Evolutionary conservation across 2,113 vertebrate genomes (phyloP), one percentile per base, ranked within the genome.

Genomic region (Anthoscopus minutus): DNA sequence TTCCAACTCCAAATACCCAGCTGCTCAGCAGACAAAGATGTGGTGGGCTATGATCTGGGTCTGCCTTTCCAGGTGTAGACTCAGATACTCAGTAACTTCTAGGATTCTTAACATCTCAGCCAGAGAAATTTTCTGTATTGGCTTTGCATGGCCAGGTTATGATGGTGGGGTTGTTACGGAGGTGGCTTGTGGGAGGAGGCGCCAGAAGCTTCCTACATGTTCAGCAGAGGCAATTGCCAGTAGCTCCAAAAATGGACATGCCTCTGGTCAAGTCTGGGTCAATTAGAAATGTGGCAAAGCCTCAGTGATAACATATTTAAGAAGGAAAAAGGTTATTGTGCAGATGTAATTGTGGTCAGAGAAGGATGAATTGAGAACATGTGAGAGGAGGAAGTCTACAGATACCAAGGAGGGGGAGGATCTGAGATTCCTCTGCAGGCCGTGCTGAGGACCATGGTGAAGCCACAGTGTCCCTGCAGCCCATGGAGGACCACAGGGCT

Each of bases 361-460:
- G 77, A 88, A 73, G 45, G 53, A n/a, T 2, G 2, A 24, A 58
- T 19, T 21, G 33, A 51, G 27, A 57, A 65, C 4, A 10, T 33
- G 4, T 33, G 50, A 72, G 33, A 51, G 44, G 6, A 88, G 38
- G 10, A 51, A n/a, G 13, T 14, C 28, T n/a, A 6, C 8, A 25
- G 24, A 21, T 8, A 15, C 28, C 16, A n/a, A 30, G 15, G 20
- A 28, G 12, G 8, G 7, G 23, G 22, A 57, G 42, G 31, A 65
- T 10, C 22, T 44, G 44, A 37, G 58, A 24, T 44, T 23, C 12
- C 10, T 14, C 42, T 72, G 18, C 50, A 64, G 48, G 3, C 7
- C 0, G 1, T 30, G 40, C 10, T 21, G 40, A 10, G 15, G 24
- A 3, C 13, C 30, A 8, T 20, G n/a, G 30, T 21, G 24, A 54